Evolutionary conservation across 2,888 invertebrate genomes (phyloP), one percentile per base, ranked within the genome.

Genomic region (Hydrotaea cyrtoneurina): DNA sequence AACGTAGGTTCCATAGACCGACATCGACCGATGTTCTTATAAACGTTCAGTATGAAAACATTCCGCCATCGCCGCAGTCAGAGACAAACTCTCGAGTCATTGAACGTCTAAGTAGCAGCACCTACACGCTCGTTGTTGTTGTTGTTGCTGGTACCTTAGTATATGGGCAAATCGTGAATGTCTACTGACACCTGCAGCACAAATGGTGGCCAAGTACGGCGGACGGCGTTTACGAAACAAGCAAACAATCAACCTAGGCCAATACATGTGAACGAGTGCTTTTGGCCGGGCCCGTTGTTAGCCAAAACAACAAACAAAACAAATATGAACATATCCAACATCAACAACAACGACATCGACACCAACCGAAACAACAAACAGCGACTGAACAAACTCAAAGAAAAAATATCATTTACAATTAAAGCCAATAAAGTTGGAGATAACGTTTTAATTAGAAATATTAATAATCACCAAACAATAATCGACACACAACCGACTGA

Each of bases 401-500:
- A 50, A 73, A 50, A 73, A 78, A 69, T 71, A 82, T 78, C 71
- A 78, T 78, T 74, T 71, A n/a, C 71, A 78, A 82, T 78, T 82
- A 75, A 71, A 53, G 19, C 50, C 78, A 71, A 71, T 57, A 74
- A 80, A 50, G 57, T 36, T 57, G 66, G 19, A 75, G 80, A 80
- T 80, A 80, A 80, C 75, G 21, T 75, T 80, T 80, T 80, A 80
- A 80, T 80, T 80, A 80, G 69, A 80, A 80, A 80, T 80, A 80
- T 80, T 80, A 80, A 80, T 75, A 80, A 74, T 46, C 11, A 55
- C 17, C 31, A 15, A 39, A 55, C 39, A 64, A 55, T n/a, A 1
- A 17, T 19, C n/a, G 19, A 57, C 55, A 69, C 23, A 43, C 43
- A 78, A 57, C 53, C 15, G 57, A 23, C 8, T 43, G 43, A 50